A percentile compares a stretch with the other conserved stretches of the same genome.
Evolutionary conservation across 2,888 invertebrate species (phyloP).

Genomic region (Drosophila rubida): DNA sequence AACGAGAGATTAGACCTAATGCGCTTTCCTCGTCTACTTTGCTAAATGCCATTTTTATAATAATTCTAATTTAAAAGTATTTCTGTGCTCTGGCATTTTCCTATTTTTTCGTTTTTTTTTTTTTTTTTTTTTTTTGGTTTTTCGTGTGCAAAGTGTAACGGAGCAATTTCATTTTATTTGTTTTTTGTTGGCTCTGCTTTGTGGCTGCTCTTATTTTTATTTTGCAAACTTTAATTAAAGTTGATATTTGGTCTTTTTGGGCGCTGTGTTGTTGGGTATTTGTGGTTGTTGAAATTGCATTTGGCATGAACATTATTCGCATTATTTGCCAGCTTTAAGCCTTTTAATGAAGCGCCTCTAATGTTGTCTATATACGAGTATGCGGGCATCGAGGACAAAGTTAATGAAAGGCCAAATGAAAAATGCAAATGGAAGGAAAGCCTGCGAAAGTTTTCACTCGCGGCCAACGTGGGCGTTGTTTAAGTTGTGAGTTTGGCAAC

Average conservation of each 20-base stretch:
- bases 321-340: conserved; percentile 67
- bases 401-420: conserved; percentile 44
- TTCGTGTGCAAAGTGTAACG: neutral
- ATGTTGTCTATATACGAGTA: too few species aligned
- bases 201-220: conserved; percentile 3
- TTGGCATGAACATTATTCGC: conserved; percentile 32
- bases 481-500: conserved; percentile 10
- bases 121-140: neutral
- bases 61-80: conserved; percentile 4
- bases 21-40: conserved; percentile 5
- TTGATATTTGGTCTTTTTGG: conserved; percentile 26
- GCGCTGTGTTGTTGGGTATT: conserved; percentile 23
- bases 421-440: conserved; percentile 58
- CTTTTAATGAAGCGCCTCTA: conserved; percentile 61
- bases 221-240: conserved; percentile 32
- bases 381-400: conserved; percentile 51
- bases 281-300: conserved; percentile 35
- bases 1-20: conserved; percentile 12
- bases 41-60: conserved; percentile 20
- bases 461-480: conserved; percentile 14
- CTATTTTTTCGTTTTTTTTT: too few species aligned
- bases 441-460: conserved; percentile 34
- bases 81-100: neutral
- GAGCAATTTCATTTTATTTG: conserved; percentile 34
- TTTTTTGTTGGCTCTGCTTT: neutral